Base-by-base conservation (phyloP, 2,113 vertebrate species). In the Rostratula benghalensis region DNA sequence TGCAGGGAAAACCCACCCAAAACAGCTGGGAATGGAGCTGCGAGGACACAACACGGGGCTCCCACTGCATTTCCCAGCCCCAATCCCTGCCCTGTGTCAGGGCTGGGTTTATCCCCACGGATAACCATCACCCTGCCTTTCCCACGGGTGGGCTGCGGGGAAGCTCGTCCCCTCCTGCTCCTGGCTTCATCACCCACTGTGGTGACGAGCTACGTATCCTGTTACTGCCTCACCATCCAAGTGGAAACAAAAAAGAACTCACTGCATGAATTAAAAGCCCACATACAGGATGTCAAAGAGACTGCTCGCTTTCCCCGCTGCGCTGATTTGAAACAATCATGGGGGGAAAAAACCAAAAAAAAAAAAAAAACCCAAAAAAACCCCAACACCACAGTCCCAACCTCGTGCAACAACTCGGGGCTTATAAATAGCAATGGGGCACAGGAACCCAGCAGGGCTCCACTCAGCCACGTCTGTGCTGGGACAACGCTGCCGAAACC, bases 21-120 rank as follows among this genome's bases (percentile, higher is more conserved):
- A 73, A 51, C 0, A 13, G 45, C 39, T 46, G 54, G 90, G 3
- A 86, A 93, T 18, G n/a, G 67, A 73, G 57, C 4, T 16, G 22
- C 0, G 3, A 53, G 69, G 56, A 53, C 13, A 3, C 2, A 0
- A 6, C 54, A 2, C 1, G 77, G 73, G 20, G 33, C 0, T 92
- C 54, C 39, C 53, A 4, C 3, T 0, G 7, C 21, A 3, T 3
- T 16, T 70, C 67, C 60, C 65, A 37, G 65, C 61, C 63, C 54
- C 84, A 28, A 73, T 35, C 10, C 23, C 48, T 20, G 30, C 80
- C 31, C 35, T 2, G 1, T 3, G 53, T 35, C 45, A n/a, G 60
- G 45, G 86, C 54, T 39, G 56, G 41, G 39, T 56, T 83, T 46
- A 17, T 53, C 77, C 59, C 61, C 51, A 2, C 2, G 27, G 75